Evolutionary conservation across 2,797 vertebrate genomes (phyloP).

Genomic region (Syngnathus acus): DNA sequence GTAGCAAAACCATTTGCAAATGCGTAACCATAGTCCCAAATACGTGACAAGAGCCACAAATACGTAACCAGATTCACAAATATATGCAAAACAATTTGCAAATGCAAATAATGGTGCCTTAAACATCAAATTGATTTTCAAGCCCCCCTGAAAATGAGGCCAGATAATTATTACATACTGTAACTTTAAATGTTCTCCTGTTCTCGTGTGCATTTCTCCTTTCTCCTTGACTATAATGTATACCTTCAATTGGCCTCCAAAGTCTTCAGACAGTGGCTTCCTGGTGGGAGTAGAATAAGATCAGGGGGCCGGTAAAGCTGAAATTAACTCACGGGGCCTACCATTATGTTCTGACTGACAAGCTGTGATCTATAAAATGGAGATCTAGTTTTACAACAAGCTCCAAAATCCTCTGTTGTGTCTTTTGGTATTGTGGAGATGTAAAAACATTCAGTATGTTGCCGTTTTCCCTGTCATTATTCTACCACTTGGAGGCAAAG

Average conservation of each 20-base stretch:
- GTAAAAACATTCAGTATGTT: background rate
- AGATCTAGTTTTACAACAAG: background rate
- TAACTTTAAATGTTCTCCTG: background rate
- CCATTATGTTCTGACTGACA: background rate
- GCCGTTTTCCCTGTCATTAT: slow-evolving; percentile 4
- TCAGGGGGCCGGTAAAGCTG: background rate
- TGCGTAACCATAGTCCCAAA: no score
- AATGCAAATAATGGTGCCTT: no score
- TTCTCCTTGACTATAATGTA: background rate
- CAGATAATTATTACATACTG: background rate
- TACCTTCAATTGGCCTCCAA: background rate
- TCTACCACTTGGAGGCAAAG: background rate
- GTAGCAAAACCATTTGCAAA: no score
- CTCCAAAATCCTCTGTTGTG: slow-evolving; percentile 1
- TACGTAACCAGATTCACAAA: no score
- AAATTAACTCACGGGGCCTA: background rate
- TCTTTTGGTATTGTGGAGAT: slow-evolving; percentile 5
- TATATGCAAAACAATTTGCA: no score
- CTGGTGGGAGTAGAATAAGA: background rate
- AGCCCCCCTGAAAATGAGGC: background rate
- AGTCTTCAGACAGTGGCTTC: slow-evolving; percentile 2
- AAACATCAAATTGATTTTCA: background rate
- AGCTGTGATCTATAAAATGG: slow-evolving; percentile 3
- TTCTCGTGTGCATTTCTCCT: background rate
- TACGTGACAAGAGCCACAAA: no score